A percentile compares a stretch with the other conserved stretches of the same genome.
Conservation (phyloP, 2,797 vertebrate species). For the Enteromius mattozi region DNA sequence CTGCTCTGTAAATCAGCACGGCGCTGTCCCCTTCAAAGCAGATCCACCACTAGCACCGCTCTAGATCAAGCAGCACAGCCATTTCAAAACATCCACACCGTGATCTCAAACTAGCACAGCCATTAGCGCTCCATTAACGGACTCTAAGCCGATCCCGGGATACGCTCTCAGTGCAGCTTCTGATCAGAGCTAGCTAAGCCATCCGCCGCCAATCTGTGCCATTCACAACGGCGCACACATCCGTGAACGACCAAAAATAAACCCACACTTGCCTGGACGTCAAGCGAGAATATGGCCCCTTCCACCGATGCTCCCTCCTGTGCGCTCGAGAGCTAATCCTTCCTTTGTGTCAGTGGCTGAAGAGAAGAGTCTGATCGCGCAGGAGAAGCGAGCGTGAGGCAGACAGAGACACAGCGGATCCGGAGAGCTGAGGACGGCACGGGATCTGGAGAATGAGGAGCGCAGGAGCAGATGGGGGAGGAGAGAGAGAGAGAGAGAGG, state of each 20-base stretch:
- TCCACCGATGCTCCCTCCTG: slow-evolving; percentile 39
- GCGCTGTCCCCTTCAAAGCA: not conserved
- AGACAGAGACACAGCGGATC: slow-evolving; percentile 51
- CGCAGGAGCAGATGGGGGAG: slow-evolving; percentile 58
- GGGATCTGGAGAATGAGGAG: slow-evolving; percentile 80
- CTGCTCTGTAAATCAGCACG: not conserved
- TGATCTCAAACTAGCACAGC: slow-evolving; percentile 37
- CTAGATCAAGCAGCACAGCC: slow-evolving; percentile 25
- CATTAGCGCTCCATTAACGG: slow-evolving; percentile 22
- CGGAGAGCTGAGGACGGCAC: slow-evolving; percentile 83
- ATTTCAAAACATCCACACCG: slow-evolving; percentile 45
- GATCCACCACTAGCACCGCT: not conserved
- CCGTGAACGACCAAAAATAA: slow-evolving; percentile 51
- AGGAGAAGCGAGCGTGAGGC: slow-evolving; percentile 70
- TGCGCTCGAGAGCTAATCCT: slow-evolving; percentile 88
- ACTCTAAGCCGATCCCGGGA: slow-evolving; percentile 25
- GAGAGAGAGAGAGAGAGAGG: slow-evolving; percentile 35
- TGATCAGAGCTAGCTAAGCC: not conserved
- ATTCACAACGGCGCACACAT: not conserved
- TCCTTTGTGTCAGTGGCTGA: slow-evolving; percentile 85
- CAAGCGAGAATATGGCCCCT: slow-evolving; percentile 60
- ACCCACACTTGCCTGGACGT: slow-evolving; percentile 92
- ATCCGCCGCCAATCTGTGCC: not conserved
- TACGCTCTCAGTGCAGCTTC: no score
- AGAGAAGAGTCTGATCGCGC: slow-evolving; percentile 82